Percentiles rank a stretch among this genome's conserved stretches.
These are phyloP conservation scores for Leptinotarsa texana DNA, from an alignment of 1,140 invertebrate genomes.

Conservation along the genomic window DNA sequence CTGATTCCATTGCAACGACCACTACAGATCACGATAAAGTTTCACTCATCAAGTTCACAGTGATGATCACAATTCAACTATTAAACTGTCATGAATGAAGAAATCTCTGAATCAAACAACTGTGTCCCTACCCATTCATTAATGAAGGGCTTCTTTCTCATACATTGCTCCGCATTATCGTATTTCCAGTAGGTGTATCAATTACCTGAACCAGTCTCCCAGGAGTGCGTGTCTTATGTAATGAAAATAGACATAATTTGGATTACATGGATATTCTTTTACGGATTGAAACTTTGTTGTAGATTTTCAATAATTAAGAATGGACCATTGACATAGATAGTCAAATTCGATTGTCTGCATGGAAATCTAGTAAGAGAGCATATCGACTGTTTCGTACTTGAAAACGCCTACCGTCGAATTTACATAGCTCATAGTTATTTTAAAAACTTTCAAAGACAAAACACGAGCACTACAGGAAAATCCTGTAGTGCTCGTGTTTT, in stretches of 20 bases:
- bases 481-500: too few relatives aligned
- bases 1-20: not conserved
- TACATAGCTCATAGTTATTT: too few relatives aligned
- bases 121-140: conserved; percentile 37
- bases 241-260: not conserved
- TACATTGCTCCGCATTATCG: conserved; percentile 27
- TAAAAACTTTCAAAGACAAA: too few relatives aligned
- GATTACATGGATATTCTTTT: not conserved
- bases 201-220: conserved; percentile 19
- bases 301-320: too few relatives aligned
- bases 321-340: too few relatives aligned
- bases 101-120: conserved; percentile 31
- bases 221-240: not conserved
- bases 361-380: too few relatives aligned
- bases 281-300: not conserved
- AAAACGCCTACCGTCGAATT: too few relatives aligned
- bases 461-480: too few relatives aligned
- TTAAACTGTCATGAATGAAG: conserved; percentile 36
- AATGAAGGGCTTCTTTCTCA: conserved; percentile 48
- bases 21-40: not conserved
- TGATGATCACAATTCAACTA: conserved; percentile 29
- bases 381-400: too few relatives aligned
- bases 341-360: too few relatives aligned
- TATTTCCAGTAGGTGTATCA: conserved; percentile 23
- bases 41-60: not conserved